These are phyloP conservation scores for Metallyticus violacea DNA, from an alignment of 2,888 invertebrate genomes.

Conservation along the genomic window DNA sequence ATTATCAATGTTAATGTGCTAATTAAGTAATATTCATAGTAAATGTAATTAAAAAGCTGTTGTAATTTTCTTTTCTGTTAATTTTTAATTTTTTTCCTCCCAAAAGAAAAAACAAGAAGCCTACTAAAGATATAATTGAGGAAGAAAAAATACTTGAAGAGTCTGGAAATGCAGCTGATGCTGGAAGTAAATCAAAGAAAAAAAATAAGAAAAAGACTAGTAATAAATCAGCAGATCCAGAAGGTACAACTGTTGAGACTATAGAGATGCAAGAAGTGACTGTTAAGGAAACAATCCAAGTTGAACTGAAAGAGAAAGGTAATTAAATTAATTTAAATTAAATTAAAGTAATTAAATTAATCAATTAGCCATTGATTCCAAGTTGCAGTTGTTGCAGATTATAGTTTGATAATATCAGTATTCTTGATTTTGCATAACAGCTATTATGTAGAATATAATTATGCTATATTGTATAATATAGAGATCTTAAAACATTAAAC, in stretches of 20 bases:
- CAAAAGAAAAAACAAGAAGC: neutral
- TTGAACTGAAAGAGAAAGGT: conserved; percentile 4
- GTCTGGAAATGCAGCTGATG: conserved; percentile 27
- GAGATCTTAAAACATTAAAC: too few species aligned
- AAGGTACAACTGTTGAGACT: neutral
- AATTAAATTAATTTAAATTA: neutral
- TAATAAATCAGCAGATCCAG: conserved; percentile 29
- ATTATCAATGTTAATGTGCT: too few species aligned
- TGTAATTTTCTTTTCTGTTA: neutral
- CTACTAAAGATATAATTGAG: neutral
- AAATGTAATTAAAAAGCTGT: too few species aligned
- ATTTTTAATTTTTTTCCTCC: neutral
- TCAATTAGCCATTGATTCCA: too few species aligned
- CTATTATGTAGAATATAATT: too few species aligned
- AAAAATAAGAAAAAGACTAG: conserved; percentile 54
- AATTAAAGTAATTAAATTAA: too few species aligned
- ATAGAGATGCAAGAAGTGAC: neutral
- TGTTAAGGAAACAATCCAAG: neutral
- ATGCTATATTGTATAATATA: too few species aligned
- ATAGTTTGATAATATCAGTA: too few species aligned
- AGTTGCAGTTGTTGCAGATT: too few species aligned
- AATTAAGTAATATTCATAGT: too few species aligned
- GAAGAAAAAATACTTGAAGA: conserved; percentile 29
- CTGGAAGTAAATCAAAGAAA: conserved; percentile 46
- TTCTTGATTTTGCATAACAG: too few species aligned